Percentiles rank a stretch among this genome's conserved stretches.
phyloP scores from a whole-genome alignment of 1,140 invertebrate genomes.

The Dendrolimus kikuchii region DNA sequence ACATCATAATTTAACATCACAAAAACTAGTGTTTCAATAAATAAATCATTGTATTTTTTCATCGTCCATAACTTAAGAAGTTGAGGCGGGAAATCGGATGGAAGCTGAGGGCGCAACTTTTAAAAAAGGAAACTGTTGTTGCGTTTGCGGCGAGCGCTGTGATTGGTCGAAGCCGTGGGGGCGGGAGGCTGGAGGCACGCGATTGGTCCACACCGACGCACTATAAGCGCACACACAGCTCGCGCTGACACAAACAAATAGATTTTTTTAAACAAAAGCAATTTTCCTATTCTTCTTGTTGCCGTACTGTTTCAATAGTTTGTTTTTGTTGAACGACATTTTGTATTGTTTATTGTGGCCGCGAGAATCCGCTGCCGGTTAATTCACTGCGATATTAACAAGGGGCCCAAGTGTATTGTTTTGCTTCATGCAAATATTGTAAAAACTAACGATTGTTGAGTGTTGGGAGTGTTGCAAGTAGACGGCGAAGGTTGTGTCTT shows the following conservation, averaged over 20 bases:
- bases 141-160: conserved; percentile 28
- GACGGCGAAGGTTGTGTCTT: conserved; percentile 17
- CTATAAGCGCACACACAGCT: conserved; percentile 56
- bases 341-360: conserved; percentile 67
- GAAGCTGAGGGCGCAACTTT: conserved; percentile 64
- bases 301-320: conserved; percentile 57
- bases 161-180: conserved; percentile 43
- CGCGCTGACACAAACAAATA: conserved; percentile 56
- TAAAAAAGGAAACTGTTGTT: conserved; percentile 67
- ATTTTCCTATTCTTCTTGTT: conserved; percentile 72
- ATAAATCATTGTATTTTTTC: conserved; percentile 63
- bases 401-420: conserved; percentile 51
- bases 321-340: conserved; percentile 60
- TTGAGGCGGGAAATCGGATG: conserved; percentile 65
- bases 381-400: conserved; percentile 62
- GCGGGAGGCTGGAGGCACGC: conserved; percentile 39
- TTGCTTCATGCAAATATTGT: conserved; percentile 50
- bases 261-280: conserved; percentile 70
- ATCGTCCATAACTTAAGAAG: conserved; percentile 59
- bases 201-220: conserved; percentile 50
- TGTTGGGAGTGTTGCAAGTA: conserved; percentile 30
- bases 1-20: conserved; percentile 63
- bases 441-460: conserved; percentile 58
- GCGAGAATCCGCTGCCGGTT: conserved; percentile 63
- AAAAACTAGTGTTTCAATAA: conserved; percentile 58